Percentiles rank a stretch among this genome's conserved stretches.
Conservation (phyloP, 2,797 vertebrate genomes). For the Nannoperca obscura region DNA sequence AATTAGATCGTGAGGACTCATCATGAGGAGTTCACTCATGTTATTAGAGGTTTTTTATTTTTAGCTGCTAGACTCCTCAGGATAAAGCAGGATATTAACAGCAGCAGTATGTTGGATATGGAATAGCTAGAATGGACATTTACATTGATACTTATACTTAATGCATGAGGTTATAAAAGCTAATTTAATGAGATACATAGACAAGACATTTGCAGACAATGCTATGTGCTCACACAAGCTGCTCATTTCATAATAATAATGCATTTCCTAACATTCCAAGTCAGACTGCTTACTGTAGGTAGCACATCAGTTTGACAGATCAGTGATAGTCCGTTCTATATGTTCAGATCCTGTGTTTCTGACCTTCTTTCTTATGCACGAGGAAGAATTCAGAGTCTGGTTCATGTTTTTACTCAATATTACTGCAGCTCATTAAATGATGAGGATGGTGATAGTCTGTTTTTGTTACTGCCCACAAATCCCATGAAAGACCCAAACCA, state of each 20-base stretch:
- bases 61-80: not conserved
- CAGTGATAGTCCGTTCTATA: not conserved
- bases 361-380: not conserved
- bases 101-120: not conserved
- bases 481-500: not conserved
- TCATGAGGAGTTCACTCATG: not conserved
- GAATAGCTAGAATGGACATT: not conserved
- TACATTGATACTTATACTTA: not conserved
- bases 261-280: not conserved
- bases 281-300: not conserved
- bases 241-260: not conserved
- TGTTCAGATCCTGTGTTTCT: not conserved
- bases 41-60: slow-evolving; percentile 3
- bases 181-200: not conserved
- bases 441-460: too few relatives aligned
- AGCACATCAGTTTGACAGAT: too few relatives aligned
- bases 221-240: not conserved
- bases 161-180: not conserved
- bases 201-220: too few relatives aligned
- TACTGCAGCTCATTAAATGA: not conserved
- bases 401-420: not conserved
- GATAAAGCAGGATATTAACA: not conserved
- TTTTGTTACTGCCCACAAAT: not conserved
- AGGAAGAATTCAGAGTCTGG: too few relatives aligned
- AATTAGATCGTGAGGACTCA: slow-evolving; percentile 2